Conservation (phyloP, 2,888 invertebrate species). For the Zhengitettix transpicula region DNA sequence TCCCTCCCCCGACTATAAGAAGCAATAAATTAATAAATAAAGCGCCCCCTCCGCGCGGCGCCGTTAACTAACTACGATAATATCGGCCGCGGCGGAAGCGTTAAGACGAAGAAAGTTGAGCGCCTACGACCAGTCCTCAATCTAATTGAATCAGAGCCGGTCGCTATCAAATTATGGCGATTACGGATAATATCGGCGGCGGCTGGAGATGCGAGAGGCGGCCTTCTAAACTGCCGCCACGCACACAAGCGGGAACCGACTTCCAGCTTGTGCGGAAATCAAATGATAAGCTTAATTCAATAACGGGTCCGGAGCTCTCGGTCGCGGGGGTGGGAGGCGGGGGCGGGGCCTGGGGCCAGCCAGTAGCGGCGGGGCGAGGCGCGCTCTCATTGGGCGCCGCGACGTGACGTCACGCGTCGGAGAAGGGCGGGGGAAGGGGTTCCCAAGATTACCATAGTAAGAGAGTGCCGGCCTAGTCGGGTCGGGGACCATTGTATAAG, state of each 20-base stretch:
- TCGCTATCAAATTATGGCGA: conserved; percentile 30
- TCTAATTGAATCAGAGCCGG: conserved; percentile 26
- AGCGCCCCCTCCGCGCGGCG: background rate
- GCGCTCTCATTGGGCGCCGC: background rate
- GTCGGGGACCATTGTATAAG: background rate
- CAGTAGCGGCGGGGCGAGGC: background rate
- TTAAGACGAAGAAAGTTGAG: background rate
- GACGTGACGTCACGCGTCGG: background rate
- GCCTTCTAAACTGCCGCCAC: background rate
- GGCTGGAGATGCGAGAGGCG: conserved; percentile 18
- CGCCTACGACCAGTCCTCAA: background rate
- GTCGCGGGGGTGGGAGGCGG: conserved; percentile 18
- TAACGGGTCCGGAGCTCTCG: conserved; percentile 31
- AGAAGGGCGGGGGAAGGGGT: background rate
- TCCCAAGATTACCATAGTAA: too few relatives aligned
- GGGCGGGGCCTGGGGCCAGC: conserved; percentile 17
- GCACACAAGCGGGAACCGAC: conserved; percentile 14
- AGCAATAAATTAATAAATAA: conserved; percentile 7
- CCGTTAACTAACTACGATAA: conserved; percentile 2
- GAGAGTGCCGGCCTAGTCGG: too few relatives aligned
- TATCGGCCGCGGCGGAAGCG: background rate
- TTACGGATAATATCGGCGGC: conserved; percentile 26
- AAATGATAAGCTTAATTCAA: conserved; percentile 69
- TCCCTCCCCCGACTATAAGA: background rate
- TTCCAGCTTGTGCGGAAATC: conserved; percentile 35